Percentiles rank a stretch among this genome's conserved stretches.
Evolutionary conservation across 1,140 invertebrate species (phyloP).

Genomic region (Drosophila pruinosa): DNA sequence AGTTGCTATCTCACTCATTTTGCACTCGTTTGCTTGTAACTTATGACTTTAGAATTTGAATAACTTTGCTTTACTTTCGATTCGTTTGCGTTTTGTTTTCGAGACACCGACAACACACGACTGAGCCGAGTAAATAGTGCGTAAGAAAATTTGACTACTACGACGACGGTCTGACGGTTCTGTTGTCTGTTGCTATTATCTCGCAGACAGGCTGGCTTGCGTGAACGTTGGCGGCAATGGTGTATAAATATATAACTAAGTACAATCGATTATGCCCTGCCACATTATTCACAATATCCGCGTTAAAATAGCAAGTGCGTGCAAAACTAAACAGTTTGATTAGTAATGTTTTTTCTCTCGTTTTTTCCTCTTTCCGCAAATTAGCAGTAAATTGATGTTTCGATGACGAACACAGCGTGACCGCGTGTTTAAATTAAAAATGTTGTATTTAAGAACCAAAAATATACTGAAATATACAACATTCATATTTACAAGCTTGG

Average conservation of each 20-base stretch:
- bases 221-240: constrained; percentile 3
- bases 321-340: too few relatives aligned
- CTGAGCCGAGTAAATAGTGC: constrained; percentile 41
- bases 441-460: not conserved
- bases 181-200: constrained; percentile 35
- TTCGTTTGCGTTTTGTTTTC: constrained; percentile 34
- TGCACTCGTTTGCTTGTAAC: constrained; percentile 32
- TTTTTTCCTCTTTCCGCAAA: constrained; percentile 43
- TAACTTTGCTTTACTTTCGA: not conserved
- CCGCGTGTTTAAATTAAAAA: not conserved
- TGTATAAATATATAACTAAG: constrained; percentile 27
- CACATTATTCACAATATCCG: constrained; percentile 38
- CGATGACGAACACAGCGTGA: constrained; percentile 20
- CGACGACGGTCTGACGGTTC: constrained; percentile 38
- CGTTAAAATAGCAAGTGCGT: constrained; percentile 29
- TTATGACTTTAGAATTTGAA: constrained; percentile 33
- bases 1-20: constrained; percentile 62
- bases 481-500: not conserved
- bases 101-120: constrained; percentile 30
- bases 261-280: constrained; percentile 19
- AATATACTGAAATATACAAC: not conserved
- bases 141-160: constrained; percentile 49
- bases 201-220: constrained; percentile 11
- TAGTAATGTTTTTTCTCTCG: constrained; percentile 37
- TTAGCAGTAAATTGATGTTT: constrained; percentile 49